Percentiles rank a stretch among this genome's conserved stretches.
Conservation (phyloP, 1,140 invertebrate genomes). For the Nasonia vitripennis region DNA sequence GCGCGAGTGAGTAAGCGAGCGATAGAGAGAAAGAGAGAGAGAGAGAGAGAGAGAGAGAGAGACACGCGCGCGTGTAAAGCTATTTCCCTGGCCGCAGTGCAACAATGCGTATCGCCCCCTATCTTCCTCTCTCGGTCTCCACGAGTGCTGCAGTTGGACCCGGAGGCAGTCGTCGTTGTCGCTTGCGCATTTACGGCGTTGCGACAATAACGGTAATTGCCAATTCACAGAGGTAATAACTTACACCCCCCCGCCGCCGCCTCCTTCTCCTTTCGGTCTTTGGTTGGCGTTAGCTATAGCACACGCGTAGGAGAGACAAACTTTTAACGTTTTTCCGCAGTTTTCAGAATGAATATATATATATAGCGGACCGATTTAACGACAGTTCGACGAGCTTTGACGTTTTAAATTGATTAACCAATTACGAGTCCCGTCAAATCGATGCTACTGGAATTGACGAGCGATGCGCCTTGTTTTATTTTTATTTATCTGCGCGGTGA, state of each 20-base stretch:
- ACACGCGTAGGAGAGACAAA: too few relatives aligned
- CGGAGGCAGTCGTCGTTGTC: constrained; percentile 39
- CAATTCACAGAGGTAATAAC: constrained; percentile 68
- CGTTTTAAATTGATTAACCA: too few relatives aligned
- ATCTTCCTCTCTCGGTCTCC: constrained; percentile 50
- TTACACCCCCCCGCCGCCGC: constrained; percentile 51
- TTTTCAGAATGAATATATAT: too few relatives aligned
- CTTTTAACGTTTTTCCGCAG: too few relatives aligned
- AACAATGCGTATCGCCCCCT: constrained; percentile 41
- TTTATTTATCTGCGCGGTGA: not conserved
- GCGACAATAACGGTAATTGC: constrained; percentile 68
- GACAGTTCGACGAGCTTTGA: too few relatives aligned
- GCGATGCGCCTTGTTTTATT: not conserved
- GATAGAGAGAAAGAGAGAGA: not conserved
- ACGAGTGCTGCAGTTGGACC: constrained; percentile 60
- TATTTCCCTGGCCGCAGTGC: constrained; percentile 41
- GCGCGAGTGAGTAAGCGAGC: not conserved
- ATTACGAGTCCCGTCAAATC: not conserved
- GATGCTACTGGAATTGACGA: not conserved
- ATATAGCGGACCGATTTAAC: too few relatives aligned
- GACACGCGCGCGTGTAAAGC: constrained; percentile 9
- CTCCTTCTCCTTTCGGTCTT: not conserved
- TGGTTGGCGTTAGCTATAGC: not conserved
- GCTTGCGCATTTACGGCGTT: constrained; percentile 48
- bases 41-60: not conserved